Percentiles rank a stretch among this genome's conserved stretches.
These are phyloP conservation scores for Pristiophorus japonicus DNA, from an alignment of 2,113 vertebrate genomes.

Conservation along the genomic window DNA sequence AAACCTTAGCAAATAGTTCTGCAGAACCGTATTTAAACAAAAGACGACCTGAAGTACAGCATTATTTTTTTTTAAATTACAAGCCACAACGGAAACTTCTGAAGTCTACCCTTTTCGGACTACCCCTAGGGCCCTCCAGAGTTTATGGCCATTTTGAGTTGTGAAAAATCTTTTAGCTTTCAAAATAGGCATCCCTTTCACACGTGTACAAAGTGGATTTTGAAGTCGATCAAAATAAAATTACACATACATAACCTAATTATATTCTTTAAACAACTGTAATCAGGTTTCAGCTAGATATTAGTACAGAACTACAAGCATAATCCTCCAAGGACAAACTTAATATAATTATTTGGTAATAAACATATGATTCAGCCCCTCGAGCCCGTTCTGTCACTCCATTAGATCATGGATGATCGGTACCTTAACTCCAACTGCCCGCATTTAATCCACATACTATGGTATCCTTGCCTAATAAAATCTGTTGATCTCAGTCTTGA, in stretches of 20 bases:
- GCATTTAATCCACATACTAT: background rate
- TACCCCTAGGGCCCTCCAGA: background rate
- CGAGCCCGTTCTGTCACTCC: background rate
- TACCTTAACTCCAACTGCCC: background rate
- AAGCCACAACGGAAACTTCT: background rate
- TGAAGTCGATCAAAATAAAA: background rate
- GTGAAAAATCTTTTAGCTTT: background rate
- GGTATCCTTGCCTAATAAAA: background rate
- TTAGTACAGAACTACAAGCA: background rate
- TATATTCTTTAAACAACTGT: background rate
- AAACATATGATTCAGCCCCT: background rate
- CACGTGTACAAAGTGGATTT: background rate
- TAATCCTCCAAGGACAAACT: background rate
- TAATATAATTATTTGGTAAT: background rate
- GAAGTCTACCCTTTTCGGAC: background rate
- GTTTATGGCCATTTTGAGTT: background rate
- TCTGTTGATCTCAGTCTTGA: background rate
- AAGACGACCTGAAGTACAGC: background rate
- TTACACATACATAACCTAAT: background rate
- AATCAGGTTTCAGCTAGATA: background rate
- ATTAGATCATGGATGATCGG: background rate
- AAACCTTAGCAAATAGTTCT: background rate
- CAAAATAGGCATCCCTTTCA: background rate
- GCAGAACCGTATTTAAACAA: background rate
- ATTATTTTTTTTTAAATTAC: background rate